These are phyloP conservation scores for Enteromius mattozi DNA, from an alignment of 2,797 vertebrate genomes.

Conservation along the genomic window DNA sequence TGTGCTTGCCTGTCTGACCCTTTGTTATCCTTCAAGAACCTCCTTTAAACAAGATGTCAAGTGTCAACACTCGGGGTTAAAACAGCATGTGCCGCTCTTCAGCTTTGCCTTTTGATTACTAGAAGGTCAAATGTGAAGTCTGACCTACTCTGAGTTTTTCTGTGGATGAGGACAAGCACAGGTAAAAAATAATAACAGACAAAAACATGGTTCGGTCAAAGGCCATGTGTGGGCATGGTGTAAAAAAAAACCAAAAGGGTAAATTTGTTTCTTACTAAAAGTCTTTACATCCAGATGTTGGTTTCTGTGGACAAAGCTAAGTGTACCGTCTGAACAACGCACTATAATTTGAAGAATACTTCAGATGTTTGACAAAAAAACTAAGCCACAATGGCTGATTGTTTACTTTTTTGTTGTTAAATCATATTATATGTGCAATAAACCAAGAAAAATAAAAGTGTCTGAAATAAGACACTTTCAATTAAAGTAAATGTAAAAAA, in stretches of 20 bases:
- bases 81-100: conserved; percentile 71
- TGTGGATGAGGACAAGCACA: conserved; percentile 17
- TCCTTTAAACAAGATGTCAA: conserved; percentile 75
- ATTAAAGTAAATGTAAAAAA: not conserved
- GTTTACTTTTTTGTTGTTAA: conserved; percentile 51
- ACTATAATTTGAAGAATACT: conserved; percentile 63
- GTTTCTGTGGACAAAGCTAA: conserved; percentile 61
- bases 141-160: conserved; percentile 19
- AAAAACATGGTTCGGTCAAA: not conserved
- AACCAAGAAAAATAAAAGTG: conserved; percentile 41
- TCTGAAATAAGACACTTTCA: conserved; percentile 27
- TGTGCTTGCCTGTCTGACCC: conserved; percentile 70
- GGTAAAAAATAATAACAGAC: not conserved
- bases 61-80: conserved; percentile 73
- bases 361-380: conserved; percentile 57
- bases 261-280: conserved; percentile 56
- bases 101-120: conserved; percentile 25
- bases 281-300: conserved; percentile 60
- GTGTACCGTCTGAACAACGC: conserved; percentile 37
- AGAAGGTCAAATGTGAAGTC: conserved; percentile 32
- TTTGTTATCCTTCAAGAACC: conserved; percentile 67
- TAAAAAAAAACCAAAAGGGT: conserved; percentile 47
- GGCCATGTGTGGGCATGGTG: conserved; percentile 53
- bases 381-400: conserved; percentile 38
- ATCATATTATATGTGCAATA: conserved; percentile 47